Evolutionary conservation across 2,113 vertebrate species (phyloP).

Genomic region (Phylloscopus trochiloides): DNA sequence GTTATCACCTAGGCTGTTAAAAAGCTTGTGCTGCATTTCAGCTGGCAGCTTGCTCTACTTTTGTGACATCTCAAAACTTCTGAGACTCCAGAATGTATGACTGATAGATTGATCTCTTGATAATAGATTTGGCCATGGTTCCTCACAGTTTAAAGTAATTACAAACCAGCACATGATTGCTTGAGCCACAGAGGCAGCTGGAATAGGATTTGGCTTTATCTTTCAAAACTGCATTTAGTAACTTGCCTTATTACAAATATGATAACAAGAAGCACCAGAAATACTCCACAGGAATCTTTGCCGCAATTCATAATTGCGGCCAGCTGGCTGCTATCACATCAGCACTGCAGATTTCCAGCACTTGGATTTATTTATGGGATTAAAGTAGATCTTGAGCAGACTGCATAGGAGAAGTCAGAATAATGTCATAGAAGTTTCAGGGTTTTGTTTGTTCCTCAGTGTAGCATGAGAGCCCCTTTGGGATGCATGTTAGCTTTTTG

Average conservation of each 20-base stretch:
- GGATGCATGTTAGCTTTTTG: neutral
- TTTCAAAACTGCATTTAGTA: slow-evolving; percentile 65
- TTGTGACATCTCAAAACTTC: slow-evolving; percentile 43
- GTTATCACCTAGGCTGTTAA: slow-evolving; percentile 5
- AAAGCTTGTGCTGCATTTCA: slow-evolving; percentile 25
- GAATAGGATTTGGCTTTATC: slow-evolving; percentile 54
- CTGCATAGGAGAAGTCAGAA: slow-evolving; percentile 20
- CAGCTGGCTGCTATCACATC: slow-evolving; percentile 67
- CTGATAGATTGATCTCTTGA: slow-evolving; percentile 61
- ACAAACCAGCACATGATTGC: slow-evolving; percentile 46
- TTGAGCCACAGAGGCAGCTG: slow-evolving; percentile 56
- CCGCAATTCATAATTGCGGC: slow-evolving; percentile 58
- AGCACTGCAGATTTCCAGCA: slow-evolving; percentile 53
- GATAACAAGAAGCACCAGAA: slow-evolving; percentile 67
- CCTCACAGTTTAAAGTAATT: slow-evolving; percentile 58
- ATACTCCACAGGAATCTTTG: slow-evolving; percentile 64
- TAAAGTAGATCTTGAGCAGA: slow-evolving; percentile 1
- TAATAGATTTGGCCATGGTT: slow-evolving; percentile 23
- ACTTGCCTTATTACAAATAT: slow-evolving; percentile 60
- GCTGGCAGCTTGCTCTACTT: slow-evolving; percentile 48
- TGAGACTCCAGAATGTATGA: slow-evolving; percentile 32
- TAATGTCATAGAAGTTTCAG: slow-evolving; percentile 18
- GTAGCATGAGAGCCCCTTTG: neutral
- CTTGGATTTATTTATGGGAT: slow-evolving; percentile 62
- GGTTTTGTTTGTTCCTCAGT: neutral